Evolutionary conservation across 2,113 vertebrate species (phyloP).

Genomic region (Crotalus helleri): DNA sequence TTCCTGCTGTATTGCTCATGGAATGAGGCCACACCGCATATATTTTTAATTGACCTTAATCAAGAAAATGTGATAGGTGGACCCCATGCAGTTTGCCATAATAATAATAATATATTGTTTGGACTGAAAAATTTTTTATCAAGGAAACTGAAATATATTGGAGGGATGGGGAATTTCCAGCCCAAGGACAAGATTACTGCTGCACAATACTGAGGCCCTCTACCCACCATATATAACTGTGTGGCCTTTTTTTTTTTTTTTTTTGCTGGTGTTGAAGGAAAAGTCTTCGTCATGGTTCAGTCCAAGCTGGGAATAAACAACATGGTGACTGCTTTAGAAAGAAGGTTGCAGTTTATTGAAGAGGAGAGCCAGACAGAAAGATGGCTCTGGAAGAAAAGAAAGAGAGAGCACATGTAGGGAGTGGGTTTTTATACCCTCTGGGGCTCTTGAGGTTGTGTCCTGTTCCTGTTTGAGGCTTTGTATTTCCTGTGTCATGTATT

Average conservation of each 20-base stretch:
- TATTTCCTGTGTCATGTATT: too few relatives aligned
- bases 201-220: neutral
- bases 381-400: too few relatives aligned
- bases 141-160: neutral
- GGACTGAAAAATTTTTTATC: neutral
- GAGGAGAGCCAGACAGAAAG: too few relatives aligned
- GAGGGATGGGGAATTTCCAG: neutral
- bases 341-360: too few relatives aligned
- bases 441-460: too few relatives aligned
- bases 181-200: neutral
- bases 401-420: too few relatives aligned
- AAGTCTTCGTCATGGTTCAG: too few relatives aligned
- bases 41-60: neutral
- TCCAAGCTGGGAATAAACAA: too few relatives aligned
- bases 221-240: neutral
- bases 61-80: neutral
- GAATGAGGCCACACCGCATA: neutral
- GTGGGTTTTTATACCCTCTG: too few relatives aligned
- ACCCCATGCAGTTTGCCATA: neutral
- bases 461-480: too few relatives aligned
- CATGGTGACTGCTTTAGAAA: too few relatives aligned
- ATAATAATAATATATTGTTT: neutral
- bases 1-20: neutral
- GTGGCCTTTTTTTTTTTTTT: neutral
- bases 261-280: neutral